Conservation (phyloP, 2,888 invertebrate species). For the Rhabditoides inermis region DNA sequence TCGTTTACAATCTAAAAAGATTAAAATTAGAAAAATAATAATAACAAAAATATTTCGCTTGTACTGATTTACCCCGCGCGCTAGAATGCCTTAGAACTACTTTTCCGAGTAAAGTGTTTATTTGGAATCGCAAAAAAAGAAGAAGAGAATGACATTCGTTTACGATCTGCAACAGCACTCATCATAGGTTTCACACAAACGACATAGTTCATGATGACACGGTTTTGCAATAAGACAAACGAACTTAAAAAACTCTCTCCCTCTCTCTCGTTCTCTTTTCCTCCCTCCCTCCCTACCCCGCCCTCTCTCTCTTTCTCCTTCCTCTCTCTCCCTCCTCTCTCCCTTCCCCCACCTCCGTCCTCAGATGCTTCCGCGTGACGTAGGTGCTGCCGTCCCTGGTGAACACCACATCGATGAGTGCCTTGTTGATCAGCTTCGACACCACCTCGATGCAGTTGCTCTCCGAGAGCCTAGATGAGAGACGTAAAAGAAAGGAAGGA, state of each 20-base stretch:
- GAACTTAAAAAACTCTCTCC: not conserved
- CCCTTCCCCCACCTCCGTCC: constrained; percentile 68
- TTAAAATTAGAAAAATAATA: not conserved
- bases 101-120: too few species aligned
- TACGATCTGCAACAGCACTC: too few species aligned
- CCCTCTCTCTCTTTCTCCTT: not conserved
- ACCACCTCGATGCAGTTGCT: constrained; percentile 93
- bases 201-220: too few species aligned
- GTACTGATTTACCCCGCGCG: too few species aligned
- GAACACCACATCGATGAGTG: constrained; percentile 79
- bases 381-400: constrained; percentile 96
- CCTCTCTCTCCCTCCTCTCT: constrained; percentile 5
- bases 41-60: too few species aligned
- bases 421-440: constrained; percentile 72
- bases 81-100: too few species aligned
- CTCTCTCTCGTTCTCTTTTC: not conserved
- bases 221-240: too few species aligned
- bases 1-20: constrained; percentile 34
- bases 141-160: too few species aligned
- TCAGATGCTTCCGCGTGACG: constrained; percentile 79
- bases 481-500: too few species aligned
- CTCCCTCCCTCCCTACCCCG: not conserved
- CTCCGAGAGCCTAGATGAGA: constrained; percentile 74
- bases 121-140: too few species aligned
- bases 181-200: too few species aligned